A percentile compares a stretch with the other conserved stretches of the same genome.
Conservation (phyloP, 1,140 invertebrate species). For the Drosophila truncata region DNA sequence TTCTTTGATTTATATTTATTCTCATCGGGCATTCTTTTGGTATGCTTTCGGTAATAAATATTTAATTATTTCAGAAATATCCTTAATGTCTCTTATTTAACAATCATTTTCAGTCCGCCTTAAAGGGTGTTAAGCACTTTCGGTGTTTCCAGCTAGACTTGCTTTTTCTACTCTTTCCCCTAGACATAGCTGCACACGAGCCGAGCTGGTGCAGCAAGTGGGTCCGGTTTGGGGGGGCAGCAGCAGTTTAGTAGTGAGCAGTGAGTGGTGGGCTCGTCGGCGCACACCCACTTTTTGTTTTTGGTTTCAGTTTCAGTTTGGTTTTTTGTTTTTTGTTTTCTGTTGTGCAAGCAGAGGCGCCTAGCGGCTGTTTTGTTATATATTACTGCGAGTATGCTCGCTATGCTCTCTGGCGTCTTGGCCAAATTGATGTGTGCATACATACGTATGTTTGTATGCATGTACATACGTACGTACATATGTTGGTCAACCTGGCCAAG, state of each 20-base stretch:
- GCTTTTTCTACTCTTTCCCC: constrained; percentile 16
- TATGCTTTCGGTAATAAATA: too few species aligned
- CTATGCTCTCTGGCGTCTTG: constrained; percentile 19
- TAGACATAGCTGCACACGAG: constrained; percentile 25
- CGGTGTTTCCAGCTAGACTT: background rate
- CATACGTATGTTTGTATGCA: background rate
- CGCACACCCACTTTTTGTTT: constrained; percentile 71
- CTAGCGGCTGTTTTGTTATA: constrained; percentile 52
- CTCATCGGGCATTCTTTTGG: too few species aligned
- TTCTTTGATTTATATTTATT: background rate
- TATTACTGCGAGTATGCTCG: constrained; percentile 10
- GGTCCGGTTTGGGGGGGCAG: background rate
- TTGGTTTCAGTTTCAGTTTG: constrained; percentile 30
- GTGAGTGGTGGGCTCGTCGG: constrained; percentile 67
- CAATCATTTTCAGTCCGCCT: background rate
- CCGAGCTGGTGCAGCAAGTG: background rate
- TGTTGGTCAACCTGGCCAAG: constrained; percentile 64
- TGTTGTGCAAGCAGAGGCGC: constrained; percentile 59
- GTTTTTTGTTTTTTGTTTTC: constrained; percentile 39
- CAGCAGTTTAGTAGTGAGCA: constrained; percentile 9
- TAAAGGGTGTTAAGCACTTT: constrained; percentile 17
- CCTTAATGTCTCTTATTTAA: background rate
- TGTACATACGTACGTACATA: constrained; percentile 33
- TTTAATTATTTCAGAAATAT: too few species aligned
- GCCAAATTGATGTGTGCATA: constrained; percentile 19